Conservation (phyloP, 2,113 vertebrate genomes). For the Sebastes schlegelii region DNA sequence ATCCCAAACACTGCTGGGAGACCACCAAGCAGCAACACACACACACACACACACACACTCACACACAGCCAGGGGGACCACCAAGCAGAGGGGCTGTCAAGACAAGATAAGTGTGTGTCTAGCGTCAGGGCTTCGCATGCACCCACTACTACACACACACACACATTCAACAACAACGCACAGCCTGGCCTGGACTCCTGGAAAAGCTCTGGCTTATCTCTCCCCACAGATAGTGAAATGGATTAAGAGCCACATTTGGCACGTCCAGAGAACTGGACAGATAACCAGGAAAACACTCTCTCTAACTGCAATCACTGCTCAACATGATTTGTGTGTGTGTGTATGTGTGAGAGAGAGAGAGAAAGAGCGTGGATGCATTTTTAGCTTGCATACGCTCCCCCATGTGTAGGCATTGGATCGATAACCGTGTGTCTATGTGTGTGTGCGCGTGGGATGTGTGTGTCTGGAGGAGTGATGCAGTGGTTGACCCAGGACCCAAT, state of each 20-base stretch:
- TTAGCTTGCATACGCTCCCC: constrained; percentile 40
- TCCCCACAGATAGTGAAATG: constrained; percentile 82
- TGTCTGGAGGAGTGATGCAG: constrained; percentile 77
- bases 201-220: constrained; percentile 82
- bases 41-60: constrained; percentile 47
- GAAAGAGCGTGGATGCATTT: constrained; percentile 38
- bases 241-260: constrained; percentile 84
- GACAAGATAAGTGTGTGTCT: constrained; percentile 83
- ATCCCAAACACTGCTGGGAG: constrained; percentile 75
- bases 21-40: constrained; percentile 68
- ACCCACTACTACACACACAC: constrained; percentile 47
- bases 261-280: constrained; percentile 82
- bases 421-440: constrained; percentile 42
- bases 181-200: constrained; percentile 73
- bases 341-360: constrained; percentile 14
- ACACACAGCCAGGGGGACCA: constrained; percentile 77
- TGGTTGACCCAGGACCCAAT: constrained; percentile 80
- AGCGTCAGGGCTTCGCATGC: constrained; percentile 55
- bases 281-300: constrained; percentile 81
- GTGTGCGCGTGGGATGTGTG: constrained; percentile 38
- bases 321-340: constrained; percentile 70
- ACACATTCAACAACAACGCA: constrained; percentile 67
- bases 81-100: constrained; percentile 80
- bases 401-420: constrained; percentile 60
- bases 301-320: constrained; percentile 79